phyloP scores from a whole-genome alignment of 2,113 vertebrate species.

The Alosa alosa region DNA sequence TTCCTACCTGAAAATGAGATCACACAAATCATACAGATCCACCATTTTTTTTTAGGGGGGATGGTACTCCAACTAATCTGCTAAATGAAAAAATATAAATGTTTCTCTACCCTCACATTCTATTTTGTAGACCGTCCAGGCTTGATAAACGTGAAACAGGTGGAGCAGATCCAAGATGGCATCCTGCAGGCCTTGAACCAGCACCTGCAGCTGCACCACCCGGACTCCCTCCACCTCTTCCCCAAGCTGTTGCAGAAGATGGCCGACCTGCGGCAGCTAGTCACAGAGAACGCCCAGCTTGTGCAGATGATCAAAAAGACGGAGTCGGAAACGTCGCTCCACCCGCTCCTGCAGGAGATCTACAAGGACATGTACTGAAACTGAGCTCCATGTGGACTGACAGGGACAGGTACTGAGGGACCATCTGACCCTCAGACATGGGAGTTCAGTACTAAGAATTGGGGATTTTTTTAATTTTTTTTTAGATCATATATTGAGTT shows the following conservation, averaged over 20 bases:
- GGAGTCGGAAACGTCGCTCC: constrained; percentile 90
- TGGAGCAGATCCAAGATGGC: constrained; percentile 95
- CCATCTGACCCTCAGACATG: not conserved
- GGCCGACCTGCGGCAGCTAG: constrained; percentile 96
- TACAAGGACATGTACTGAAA: constrained; percentile 98
- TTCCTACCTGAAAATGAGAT: no score
- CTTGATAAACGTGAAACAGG: constrained; percentile 92
- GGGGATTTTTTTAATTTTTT: not conserved
- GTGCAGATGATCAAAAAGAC: constrained; percentile 99
- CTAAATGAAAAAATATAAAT: not conserved
- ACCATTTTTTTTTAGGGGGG: no score
- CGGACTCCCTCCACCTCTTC: constrained; percentile 92
- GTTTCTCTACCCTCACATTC: not conserved
- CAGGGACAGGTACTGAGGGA: not conserved
- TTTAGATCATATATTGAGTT: not conserved
- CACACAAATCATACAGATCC: no score
- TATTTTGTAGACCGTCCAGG: constrained; percentile 86
- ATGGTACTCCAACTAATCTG: no score
- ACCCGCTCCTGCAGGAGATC: constrained; percentile 97
- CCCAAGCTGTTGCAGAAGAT: constrained; percentile 99
- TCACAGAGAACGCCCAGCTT: constrained; percentile 93
- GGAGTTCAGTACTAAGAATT: not conserved
- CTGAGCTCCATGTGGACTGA: not conserved
- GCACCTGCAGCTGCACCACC: constrained; percentile 92
- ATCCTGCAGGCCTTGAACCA: constrained; percentile 92